Base-by-base conservation (phyloP, 2,888 invertebrate genomes). In the Coelopa pilipes region DNA sequence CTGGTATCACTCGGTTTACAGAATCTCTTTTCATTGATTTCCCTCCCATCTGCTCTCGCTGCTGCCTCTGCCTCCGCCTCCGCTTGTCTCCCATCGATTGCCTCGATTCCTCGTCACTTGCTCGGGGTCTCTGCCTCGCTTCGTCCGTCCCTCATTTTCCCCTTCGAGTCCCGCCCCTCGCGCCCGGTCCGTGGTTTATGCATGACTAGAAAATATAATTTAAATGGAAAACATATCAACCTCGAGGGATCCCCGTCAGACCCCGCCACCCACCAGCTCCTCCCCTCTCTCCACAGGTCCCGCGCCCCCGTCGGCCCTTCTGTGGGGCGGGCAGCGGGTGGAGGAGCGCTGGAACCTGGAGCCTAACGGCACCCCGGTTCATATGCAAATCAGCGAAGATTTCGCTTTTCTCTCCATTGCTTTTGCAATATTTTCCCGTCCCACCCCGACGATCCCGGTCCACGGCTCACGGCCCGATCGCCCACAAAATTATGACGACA, bases 331-430 rank as follows among this genome's bases (percentile, higher is more conserved):
- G n/a, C n/a, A n/a, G n/a, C n/a, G 34, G 34, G 34, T 34, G 2
- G 34, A 34, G 34, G 34, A 34, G 2, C 7, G 34, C 4, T 34
- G 34, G 34, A 34, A 34, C n/a, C n/a, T n/a, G 49, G 62, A 70
- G 62, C 60, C 60, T 70, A 53, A 70, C 62, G 50, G 50, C 49
- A 50, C 55, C 53, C 46, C 53, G 47, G 63, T 65, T 63, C 63
- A 71, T 65, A 71, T 71, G 71, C 65, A 71, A 71, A 71, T 71
- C 71, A 55, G 63, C 55, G 24, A 53, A 63, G 46, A 71, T 45
- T 71, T 71, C 45, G 17, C 46, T 46, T 55, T 70, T 53, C 70
- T 66, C 24, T 13, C 21, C 21, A 17, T 24, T 24, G 34, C 60
- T 34, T 50, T 47, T 47, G 50, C 47, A 66, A 66, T 21, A 66